A percentile compares a stretch with the other conserved stretches of the same genome.
Evolutionary conservation across 2,113 vertebrate species (phyloP).

Genomic region (Heterotilapia buettikoferi): DNA sequence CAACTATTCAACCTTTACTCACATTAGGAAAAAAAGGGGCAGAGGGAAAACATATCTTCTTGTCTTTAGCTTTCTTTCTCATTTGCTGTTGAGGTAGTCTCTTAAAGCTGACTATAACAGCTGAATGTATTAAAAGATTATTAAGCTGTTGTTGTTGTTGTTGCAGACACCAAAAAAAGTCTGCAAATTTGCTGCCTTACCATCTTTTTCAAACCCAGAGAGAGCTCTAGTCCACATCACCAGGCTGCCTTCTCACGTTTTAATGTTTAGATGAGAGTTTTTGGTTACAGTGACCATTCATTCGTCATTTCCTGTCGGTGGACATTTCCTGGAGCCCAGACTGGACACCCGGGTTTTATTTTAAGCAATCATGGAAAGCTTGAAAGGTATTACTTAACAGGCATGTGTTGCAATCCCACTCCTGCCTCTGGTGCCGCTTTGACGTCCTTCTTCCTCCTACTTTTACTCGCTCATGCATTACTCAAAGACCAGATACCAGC

Average conservation of each 20-base stretch:
- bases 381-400: neutral
- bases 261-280: neutral
- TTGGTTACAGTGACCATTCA: neutral
- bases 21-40: neutral
- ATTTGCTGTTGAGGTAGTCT: neutral
- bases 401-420: neutral
- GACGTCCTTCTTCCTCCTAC: slow-evolving; percentile 9
- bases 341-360: neutral
- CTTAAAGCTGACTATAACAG: neutral
- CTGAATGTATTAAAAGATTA: neutral
- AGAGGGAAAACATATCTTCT: neutral
- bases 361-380: slow-evolving; percentile 14
- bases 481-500: neutral
- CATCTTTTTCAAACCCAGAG: neutral
- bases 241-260: neutral
- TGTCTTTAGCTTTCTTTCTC: neutral
- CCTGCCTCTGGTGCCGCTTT: neutral
- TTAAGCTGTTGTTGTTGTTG: neutral
- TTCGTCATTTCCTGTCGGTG: neutral
- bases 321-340: neutral
- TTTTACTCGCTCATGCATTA: slow-evolving; percentile 19
- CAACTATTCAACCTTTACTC: neutral
- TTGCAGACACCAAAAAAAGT: neutral
- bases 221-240: neutral
- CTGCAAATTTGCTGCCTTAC: neutral